A percentile compares a stretch with the other conserved stretches of the same genome.
Evolutionary conservation across 1,140 invertebrate genomes (phyloP).

Genomic region (Drosophila baimaii): DNA sequence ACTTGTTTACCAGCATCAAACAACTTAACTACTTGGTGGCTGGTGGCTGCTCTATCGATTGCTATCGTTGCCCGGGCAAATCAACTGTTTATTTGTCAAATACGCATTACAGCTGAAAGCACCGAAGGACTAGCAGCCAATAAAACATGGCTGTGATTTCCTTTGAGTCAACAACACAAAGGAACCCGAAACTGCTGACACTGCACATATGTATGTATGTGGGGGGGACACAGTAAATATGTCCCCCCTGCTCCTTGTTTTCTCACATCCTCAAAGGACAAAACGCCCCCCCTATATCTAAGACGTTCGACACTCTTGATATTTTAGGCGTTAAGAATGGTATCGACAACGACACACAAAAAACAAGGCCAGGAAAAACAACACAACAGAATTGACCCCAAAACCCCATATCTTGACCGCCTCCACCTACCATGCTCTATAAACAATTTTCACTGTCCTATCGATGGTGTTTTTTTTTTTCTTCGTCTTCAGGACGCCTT

Average conservation of each 20-base stretch:
- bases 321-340: constrained; percentile 72
- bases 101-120: constrained; percentile 76
- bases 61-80: constrained; percentile 68
- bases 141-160: constrained; percentile 69
- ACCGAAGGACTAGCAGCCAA: constrained; percentile 60
- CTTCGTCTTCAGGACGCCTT: constrained; percentile 40
- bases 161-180: constrained; percentile 72
- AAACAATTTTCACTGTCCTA: constrained; percentile 77
- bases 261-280: constrained; percentile 28
- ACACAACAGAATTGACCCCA: constrained; percentile 58
- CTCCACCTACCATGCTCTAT: constrained; percentile 45
- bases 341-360: constrained; percentile 36
- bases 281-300: constrained; percentile 66
- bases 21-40: constrained; percentile 77
- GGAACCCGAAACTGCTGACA: constrained; percentile 62
- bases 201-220: constrained; percentile 69
- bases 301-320: constrained; percentile 68
- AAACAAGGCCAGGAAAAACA: constrained; percentile 29
- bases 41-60: constrained; percentile 59
- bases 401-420: constrained; percentile 23
- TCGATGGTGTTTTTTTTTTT: constrained; percentile 46
- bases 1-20: constrained; percentile 80
- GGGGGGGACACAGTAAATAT: background rate
- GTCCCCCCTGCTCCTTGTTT: background rate
- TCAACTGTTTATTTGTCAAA: constrained; percentile 83